Conservation (phyloP, 2,113 vertebrate species). For the Solenodon paradoxus region DNA sequence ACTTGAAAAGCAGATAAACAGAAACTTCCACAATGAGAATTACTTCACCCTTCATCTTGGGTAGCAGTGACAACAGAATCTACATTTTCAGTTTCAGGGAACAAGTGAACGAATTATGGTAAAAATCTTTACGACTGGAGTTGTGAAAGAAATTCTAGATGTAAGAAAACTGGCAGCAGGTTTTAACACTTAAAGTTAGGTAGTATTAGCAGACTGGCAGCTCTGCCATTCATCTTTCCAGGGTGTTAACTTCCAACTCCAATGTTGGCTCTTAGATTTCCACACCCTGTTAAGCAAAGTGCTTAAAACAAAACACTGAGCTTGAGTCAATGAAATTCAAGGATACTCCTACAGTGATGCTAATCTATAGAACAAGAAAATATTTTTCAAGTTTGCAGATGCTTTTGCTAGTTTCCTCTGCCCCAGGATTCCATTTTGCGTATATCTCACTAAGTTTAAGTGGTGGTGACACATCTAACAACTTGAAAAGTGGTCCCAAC, state of each 20-base stretch:
- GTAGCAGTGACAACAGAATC: background rate
- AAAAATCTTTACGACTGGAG: background rate
- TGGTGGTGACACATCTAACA: background rate
- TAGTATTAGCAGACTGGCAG: background rate
- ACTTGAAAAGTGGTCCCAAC: conserved; percentile 17
- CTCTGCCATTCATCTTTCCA: conserved; percentile 52
- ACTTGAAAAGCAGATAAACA: conserved; percentile 49
- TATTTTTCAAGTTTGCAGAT: conserved; percentile 48
- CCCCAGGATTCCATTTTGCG: conserved; percentile 21
- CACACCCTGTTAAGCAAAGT: conserved; percentile 58
- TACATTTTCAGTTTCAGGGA: conserved; percentile 49
- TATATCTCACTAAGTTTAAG: background rate
- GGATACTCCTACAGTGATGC: background rate
- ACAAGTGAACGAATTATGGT: conserved; percentile 8
- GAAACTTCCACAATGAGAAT: conserved; percentile 26
- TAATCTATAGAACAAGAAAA: conserved; percentile 48
- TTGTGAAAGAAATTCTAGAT: conserved; percentile 34
- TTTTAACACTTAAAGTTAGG: background rate
- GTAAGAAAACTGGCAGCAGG: background rate
- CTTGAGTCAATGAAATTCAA: conserved; percentile 57
- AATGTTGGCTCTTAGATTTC: conserved; percentile 53
- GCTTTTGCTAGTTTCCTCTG: conserved; percentile 30
- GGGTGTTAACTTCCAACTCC: conserved; percentile 49
- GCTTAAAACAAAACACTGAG: conserved; percentile 60
- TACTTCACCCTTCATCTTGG: background rate